A percentile compares a stretch with the other conserved stretches of the same genome.
These are phyloP conservation scores for Andrena bicolor DNA, from an alignment of 2,888 invertebrate species.

Conservation along the genomic window DNA sequence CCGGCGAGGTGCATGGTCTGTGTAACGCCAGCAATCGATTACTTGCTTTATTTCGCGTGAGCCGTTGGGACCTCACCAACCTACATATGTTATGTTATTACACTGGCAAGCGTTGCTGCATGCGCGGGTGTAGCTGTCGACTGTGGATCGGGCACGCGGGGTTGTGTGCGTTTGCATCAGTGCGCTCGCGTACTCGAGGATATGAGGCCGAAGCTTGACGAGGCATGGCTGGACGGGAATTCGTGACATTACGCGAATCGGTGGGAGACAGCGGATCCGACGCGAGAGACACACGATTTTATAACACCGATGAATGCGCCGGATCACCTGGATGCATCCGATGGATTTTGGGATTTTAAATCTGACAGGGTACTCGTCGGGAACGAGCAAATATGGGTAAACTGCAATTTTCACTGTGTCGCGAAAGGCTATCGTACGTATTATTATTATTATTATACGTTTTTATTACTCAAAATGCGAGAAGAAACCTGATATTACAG, in stretches of 20 bases:
- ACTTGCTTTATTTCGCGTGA: slow-evolving; percentile 64
- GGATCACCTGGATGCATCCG: slow-evolving; percentile 47
- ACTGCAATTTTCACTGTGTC: slow-evolving; percentile 43
- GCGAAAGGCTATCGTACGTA: not conserved
- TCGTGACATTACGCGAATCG: slow-evolving; percentile 48
- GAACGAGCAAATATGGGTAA: slow-evolving; percentile 40
- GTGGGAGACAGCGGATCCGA: slow-evolving; percentile 33
- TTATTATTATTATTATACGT: too few species aligned
- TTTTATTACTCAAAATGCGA: too few species aligned
- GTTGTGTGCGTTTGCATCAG: not conserved
- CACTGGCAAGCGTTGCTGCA: slow-evolving; percentile 18
- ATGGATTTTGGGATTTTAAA: slow-evolving; percentile 64
- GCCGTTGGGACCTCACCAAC: slow-evolving; percentile 39
- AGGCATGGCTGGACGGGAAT: slow-evolving; percentile 6
- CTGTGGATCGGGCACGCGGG: too few species aligned
- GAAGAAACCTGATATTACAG: too few species aligned
- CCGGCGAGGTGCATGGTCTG: slow-evolving; percentile 25
- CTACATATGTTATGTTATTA: slow-evolving; percentile 43
- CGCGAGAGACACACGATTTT: slow-evolving; percentile 47
- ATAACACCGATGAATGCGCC: slow-evolving; percentile 40
- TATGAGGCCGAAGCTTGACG: slow-evolving; percentile 19
- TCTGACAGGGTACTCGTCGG: slow-evolving; percentile 59
- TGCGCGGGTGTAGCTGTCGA: too few species aligned
- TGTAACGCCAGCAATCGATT: slow-evolving; percentile 58
- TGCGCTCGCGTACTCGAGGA: slow-evolving; percentile 15